phyloP scores from a whole-genome alignment of 2,113 vertebrate species.

The Lepidothrix coronata region DNA sequence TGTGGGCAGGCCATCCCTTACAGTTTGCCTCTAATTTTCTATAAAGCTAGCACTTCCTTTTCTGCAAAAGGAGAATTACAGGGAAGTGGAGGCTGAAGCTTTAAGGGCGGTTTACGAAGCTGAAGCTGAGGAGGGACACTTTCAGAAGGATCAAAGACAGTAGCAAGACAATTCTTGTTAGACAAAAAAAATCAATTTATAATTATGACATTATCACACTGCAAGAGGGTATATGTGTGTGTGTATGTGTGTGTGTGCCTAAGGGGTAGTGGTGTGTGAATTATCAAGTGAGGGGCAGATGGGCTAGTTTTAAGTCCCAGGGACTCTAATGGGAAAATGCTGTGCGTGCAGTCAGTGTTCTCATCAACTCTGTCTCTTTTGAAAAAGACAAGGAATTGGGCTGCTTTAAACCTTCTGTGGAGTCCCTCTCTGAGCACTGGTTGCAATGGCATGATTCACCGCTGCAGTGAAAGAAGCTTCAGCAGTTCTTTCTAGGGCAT shows the following conservation, averaged over 20 bases:
- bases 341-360: background rate
- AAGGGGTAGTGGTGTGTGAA: background rate
- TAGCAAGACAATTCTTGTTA: background rate
- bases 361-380: background rate
- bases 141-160: background rate
- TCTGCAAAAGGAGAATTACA: background rate
- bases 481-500: background rate
- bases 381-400: background rate
- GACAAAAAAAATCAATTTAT: background rate
- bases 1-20: background rate
- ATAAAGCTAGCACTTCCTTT: background rate
- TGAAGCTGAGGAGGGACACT: background rate
- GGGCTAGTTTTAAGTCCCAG: background rate
- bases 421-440: background rate
- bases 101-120: background rate
- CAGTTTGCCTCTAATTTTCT: slow-evolving; percentile 18
- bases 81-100: background rate
- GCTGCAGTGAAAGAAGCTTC: background rate
- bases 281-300: background rate
- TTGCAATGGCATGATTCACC: background rate
- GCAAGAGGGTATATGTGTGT: background rate
- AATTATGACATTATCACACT: background rate
- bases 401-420: background rate
- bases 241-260: background rate
- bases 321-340: background rate